A percentile compares a stretch with the other conserved stretches of the same genome.
Conservation (phyloP, 2,113 vertebrate genomes). For the Podiceps cristatus region DNA sequence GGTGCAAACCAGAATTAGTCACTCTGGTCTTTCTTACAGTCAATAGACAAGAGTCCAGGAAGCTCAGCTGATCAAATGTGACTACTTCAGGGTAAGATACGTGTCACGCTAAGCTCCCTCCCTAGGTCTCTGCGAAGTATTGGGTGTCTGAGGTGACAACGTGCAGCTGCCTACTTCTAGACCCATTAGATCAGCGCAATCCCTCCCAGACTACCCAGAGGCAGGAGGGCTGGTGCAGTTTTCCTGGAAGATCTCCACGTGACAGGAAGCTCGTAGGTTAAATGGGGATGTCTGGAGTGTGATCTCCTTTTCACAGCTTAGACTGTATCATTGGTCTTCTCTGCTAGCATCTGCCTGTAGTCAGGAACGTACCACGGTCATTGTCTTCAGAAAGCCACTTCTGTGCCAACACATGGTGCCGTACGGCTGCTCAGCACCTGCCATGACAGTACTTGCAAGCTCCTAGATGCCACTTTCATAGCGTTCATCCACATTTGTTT, state of each 20-base stretch:
- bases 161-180: background rate
- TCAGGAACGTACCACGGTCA: background rate
- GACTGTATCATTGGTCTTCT: background rate
- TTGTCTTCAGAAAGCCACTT: background rate
- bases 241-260: background rate
- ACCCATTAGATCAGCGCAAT: background rate
- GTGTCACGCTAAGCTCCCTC: background rate
- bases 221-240: background rate
- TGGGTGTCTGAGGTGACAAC: background rate
- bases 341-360: background rate
- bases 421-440: background rate
- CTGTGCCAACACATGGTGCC: background rate
- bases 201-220: background rate
- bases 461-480: background rate
- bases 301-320: background rate
- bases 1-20: background rate
- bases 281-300: background rate
- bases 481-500: background rate
- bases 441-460: background rate
- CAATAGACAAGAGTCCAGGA: background rate
- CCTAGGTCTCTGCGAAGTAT: background rate
- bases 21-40: background rate
- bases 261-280: background rate
- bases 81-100: background rate
- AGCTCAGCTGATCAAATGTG: background rate